phyloP scores from a whole-genome alignment of 2,113 vertebrate genomes.

The Sciurus niger region DNA sequence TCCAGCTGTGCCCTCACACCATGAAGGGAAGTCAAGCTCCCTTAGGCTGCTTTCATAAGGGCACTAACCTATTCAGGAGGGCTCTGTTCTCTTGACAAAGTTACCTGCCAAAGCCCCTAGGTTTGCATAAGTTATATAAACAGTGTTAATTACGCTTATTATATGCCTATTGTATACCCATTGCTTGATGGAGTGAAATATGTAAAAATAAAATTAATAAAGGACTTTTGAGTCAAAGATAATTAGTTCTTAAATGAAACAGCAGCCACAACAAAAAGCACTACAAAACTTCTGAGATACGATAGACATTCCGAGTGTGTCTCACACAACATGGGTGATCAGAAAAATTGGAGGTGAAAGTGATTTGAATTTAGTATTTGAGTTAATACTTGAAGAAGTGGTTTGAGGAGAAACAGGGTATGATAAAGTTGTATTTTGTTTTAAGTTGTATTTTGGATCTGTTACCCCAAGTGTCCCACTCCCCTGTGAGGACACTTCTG shows the following conservation, averaged over 20 bases:
- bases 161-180: neutral
- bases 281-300: neutral
- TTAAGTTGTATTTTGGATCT: neutral
- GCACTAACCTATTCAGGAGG: rapidly evolving
- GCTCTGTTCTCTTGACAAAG: neutral
- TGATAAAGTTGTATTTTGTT: neutral
- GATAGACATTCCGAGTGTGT: neutral
- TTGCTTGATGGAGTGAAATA: neutral
- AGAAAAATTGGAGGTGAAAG: neutral
- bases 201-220: neutral
- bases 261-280: neutral
- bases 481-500: neutral
- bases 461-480: neutral
- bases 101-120: neutral
- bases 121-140: neutral
- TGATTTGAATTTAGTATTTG: neutral
- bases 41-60: too few species aligned
- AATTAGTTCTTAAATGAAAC: neutral
- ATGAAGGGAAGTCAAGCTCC: too few species aligned
- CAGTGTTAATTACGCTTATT: neutral
- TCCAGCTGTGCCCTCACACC: too few species aligned
- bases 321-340: neutral
- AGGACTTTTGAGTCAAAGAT: neutral
- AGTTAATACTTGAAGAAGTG: neutral
- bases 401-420: neutral